These are phyloP conservation scores for Neosalanx taihuensis DNA, from an alignment of 2,797 vertebrate species.

Conservation along the genomic window DNA sequence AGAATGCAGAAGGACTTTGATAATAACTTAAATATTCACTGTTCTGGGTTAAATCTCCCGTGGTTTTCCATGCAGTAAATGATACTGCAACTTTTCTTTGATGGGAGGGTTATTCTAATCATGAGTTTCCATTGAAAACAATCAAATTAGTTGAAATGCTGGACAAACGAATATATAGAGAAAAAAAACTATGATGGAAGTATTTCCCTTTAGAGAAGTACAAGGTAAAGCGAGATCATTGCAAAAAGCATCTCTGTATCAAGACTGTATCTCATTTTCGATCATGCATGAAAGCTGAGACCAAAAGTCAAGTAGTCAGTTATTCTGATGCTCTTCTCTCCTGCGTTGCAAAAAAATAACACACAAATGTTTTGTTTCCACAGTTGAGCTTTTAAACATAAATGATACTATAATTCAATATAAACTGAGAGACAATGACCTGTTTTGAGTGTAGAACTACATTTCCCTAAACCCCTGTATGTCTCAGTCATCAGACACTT, in stretches of 20 bases:
- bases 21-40: constrained; percentile 50
- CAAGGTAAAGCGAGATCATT: neutral
- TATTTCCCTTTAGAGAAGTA: neutral
- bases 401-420: constrained; percentile 44
- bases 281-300: neutral
- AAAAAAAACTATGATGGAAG: neutral
- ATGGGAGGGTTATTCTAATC: constrained; percentile 32
- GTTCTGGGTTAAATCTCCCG: constrained; percentile 45
- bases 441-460: constrained; percentile 18
- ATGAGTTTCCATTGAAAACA: neutral
- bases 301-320: neutral
- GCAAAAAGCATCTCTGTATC: neutral
- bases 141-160: neutral
- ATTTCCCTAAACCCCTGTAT: constrained; percentile 30
- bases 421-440: constrained; percentile 45
- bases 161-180: neutral
- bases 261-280: neutral
- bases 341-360: neutral
- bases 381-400: constrained; percentile 48
- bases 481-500: constrained; percentile 39
- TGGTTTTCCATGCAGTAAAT: constrained; percentile 46
- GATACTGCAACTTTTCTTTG: constrained; percentile 29
- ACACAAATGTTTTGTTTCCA: constrained; percentile 18
- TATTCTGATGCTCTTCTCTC: neutral
- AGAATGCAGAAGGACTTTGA: constrained; percentile 41